Conservation (phyloP, 1,140 invertebrate genomes). For the Panagrolaimus sp. region DNA sequence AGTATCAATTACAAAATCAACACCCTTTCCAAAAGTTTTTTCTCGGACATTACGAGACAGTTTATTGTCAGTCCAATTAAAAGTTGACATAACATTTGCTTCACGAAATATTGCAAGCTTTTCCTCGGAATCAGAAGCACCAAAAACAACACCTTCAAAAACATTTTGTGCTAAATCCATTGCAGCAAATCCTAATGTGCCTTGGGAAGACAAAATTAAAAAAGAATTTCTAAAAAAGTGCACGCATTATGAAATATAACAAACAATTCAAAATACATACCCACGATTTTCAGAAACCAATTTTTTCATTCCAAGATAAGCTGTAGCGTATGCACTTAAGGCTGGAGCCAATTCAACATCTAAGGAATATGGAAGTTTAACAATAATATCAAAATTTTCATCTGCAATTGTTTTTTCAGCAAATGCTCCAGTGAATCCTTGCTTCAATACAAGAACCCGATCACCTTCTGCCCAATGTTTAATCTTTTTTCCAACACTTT, state of each 20-base stretch:
- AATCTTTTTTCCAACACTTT: constrained; percentile 36
- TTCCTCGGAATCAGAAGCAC: constrained; percentile 36
- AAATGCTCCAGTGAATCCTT: constrained; percentile 33
- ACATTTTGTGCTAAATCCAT: constrained; percentile 39
- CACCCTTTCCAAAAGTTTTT: constrained; percentile 38
- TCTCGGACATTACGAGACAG: constrained; percentile 27
- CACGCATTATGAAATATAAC: neutral
- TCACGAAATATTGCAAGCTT: constrained; percentile 33
- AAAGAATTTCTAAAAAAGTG: constrained; percentile 30
- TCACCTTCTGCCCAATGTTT: constrained; percentile 41
- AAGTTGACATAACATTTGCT: constrained; percentile 29
- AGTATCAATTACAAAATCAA: constrained; percentile 41
- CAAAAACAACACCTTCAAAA: constrained; percentile 38
- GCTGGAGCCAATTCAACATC: constrained; percentile 31
- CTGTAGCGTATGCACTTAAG: constrained; percentile 37
- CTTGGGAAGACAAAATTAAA: constrained; percentile 29
- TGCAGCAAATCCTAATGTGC: constrained; percentile 38
- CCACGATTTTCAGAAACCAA: constrained; percentile 31
- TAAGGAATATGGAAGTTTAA: constrained; percentile 37
- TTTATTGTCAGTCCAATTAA: constrained; percentile 38
- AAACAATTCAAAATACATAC: constrained; percentile 27
- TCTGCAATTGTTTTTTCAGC: constrained; percentile 32
- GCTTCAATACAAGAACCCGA: constrained; percentile 32
- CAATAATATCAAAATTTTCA: constrained; percentile 32
- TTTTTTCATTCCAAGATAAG: constrained; percentile 38